Conservation (phyloP, 2,797 vertebrate genomes). For the Lepilemur septentrionalis region DNA sequence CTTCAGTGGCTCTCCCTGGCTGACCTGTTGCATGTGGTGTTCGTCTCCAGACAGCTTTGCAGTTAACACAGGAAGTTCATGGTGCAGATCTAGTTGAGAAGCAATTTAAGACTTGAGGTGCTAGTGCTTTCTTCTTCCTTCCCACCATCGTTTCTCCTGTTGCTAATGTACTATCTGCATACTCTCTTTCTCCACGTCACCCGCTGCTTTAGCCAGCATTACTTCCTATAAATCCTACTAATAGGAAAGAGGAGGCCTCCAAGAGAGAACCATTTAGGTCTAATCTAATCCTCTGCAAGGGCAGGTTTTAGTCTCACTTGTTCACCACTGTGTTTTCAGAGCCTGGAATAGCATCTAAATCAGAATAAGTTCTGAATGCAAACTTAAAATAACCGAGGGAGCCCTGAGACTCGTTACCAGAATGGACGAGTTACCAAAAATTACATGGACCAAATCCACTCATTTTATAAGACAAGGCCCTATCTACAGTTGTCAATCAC, state of each 20-base stretch:
- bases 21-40: slow-evolving; percentile 44
- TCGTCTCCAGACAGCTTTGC: slow-evolving; percentile 24
- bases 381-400: background rate
- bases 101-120: background rate
- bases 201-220: slow-evolving; percentile 11
- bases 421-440: background rate
- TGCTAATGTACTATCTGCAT: background rate
- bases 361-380: background rate
- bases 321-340: background rate
- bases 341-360: background rate
- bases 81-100: slow-evolving; percentile 23
- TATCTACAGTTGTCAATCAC: background rate
- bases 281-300: background rate
- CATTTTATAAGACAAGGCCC: background rate
- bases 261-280: background rate
- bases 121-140: slow-evolving; percentile 15
- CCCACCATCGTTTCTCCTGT: background rate
- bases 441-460: background rate
- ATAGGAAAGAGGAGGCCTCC: background rate
- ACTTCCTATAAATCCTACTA: background rate
- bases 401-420: background rate
- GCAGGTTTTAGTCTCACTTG: background rate
- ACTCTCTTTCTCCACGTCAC: background rate
- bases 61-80: slow-evolving; percentile 36
- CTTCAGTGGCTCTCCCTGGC: slow-evolving; percentile 31